phyloP scores from a whole-genome alignment of 2,888 invertebrate species.

The Antheraea assamensis region DNA sequence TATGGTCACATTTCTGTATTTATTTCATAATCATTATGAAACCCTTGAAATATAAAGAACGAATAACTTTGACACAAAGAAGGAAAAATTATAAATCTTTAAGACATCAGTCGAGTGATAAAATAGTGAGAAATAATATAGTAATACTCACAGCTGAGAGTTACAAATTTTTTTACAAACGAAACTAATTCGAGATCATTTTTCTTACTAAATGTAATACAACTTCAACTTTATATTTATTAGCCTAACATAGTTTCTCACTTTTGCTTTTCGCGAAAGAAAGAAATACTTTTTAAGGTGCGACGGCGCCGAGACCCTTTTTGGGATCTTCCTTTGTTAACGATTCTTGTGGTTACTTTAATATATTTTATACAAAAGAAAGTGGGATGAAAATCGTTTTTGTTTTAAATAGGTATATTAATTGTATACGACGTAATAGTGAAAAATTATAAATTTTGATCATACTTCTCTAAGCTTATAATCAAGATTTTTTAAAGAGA shows the following conservation, averaged over 20 bases:
- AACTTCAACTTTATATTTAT: constrained; percentile 33
- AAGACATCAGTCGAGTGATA: background rate
- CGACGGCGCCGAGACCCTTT: constrained; percentile 12
- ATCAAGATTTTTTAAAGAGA: no score
- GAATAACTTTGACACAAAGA: background rate
- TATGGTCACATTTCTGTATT: no score
- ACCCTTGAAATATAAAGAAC: background rate
- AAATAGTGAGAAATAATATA: background rate
- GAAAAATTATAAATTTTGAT: background rate
- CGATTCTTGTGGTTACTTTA: background rate
- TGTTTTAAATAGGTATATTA: background rate
- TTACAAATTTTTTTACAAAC: constrained; percentile 4
- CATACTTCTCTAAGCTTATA: background rate
- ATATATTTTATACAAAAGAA: background rate
- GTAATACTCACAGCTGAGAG: background rate
- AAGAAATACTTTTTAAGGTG: constrained; percentile 14
- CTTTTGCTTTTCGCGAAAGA: background rate
- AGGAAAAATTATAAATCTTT: background rate
- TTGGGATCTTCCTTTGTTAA: constrained; percentile 16
- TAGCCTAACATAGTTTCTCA: constrained; percentile 19
- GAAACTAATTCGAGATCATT: constrained; percentile 8
- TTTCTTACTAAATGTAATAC: constrained; percentile 11
- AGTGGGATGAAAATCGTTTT: background rate
- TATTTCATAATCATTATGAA: background rate
- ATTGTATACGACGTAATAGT: background rate